Base-by-base conservation (phyloP, 2,797 vertebrate genomes). In the Streptopelia turtur region DNA sequence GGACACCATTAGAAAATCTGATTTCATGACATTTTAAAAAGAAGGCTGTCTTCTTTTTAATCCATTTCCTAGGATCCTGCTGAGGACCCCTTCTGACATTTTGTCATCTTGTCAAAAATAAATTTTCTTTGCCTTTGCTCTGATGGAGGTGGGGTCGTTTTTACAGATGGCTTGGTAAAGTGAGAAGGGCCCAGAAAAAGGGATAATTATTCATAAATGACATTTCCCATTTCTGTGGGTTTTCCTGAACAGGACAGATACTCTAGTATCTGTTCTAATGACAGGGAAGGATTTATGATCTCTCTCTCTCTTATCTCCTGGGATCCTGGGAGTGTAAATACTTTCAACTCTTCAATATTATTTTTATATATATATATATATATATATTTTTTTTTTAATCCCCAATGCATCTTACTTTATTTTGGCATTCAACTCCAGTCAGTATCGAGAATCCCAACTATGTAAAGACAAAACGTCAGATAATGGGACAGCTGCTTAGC, bases 1-100 rank as follows among this genome's bases (percentile, higher is more conserved):
- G 94, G 94, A 63, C 95, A 87, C 87, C 89, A 91, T 96, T 97
- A 96, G 82, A 94, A 96, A 96, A 96, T 93, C 88, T 69, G 68
- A 96, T 95, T 97, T 94, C 41, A 85, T 97, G 95, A 68, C 47
- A 85, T 94, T 93, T 97, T 94, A 49, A 66, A 93, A 95, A 93
- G 68, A 93, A 95, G 63, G 41, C 86, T 94, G 77, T 90, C 76
- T 95, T 96, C 60, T 87, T 95, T 96, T 90, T 76, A 96, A 90
- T 96, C 70, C 68, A 3, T 83, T 96, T 92, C 56, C 55, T 77
- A 83, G 57, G 57, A 74, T 61, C 86, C 79, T 83, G 81, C 83
- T 94, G 92, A 85, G 93, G 37, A 89, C 49, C 39, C 81, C 91
- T 94, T 47, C 70, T 93, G 90, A 85, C 35, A 63, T 83, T 91